Percentiles rank a stretch among this genome's conserved stretches.
These are phyloP conservation scores for Notiomystis cincta DNA, from an alignment of 2,113 vertebrate species.

Conservation along the genomic window DNA sequence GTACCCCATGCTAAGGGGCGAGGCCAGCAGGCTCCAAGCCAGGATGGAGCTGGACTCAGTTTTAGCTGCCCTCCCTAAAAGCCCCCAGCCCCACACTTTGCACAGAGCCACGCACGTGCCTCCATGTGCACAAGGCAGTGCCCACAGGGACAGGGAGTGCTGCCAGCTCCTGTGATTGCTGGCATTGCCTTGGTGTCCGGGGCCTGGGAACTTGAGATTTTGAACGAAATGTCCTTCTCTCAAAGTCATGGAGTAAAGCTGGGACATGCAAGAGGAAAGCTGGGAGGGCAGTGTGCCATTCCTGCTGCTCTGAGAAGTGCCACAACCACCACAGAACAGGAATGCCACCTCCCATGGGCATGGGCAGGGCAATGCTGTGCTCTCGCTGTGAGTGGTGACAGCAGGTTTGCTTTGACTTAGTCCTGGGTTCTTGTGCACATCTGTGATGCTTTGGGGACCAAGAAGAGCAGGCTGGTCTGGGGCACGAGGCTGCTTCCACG, in stretches of 20 bases:
- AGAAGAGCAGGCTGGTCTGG: neutral
- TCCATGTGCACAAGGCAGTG: neutral
- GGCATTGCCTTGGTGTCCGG: neutral
- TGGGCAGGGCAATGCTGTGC: neutral
- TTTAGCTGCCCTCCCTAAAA: neutral
- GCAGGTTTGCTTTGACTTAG: neutral
- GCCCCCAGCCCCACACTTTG: neutral
- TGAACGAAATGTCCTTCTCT: neutral
- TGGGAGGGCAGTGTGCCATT: neutral
- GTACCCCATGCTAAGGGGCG: neutral
- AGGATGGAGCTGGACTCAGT: neutral
- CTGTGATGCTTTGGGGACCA: neutral
- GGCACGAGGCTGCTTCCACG: rapidly evolving
- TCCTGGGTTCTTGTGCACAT: neutral
- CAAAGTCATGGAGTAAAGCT: neutral
- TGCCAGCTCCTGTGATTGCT: neutral
- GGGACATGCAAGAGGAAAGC: neutral
- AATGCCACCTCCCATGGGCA: neutral
- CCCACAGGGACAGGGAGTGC: neutral
- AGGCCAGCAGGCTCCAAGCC: neutral
- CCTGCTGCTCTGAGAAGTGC: neutral
- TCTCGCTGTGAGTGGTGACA: rapidly evolving
- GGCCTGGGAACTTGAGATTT: neutral
- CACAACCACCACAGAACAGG: rapidly evolving
- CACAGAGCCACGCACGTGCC: rapidly evolving